phyloP scores from a whole-genome alignment of 2,113 vertebrate genomes.

The Sceloporus undulatus region DNA sequence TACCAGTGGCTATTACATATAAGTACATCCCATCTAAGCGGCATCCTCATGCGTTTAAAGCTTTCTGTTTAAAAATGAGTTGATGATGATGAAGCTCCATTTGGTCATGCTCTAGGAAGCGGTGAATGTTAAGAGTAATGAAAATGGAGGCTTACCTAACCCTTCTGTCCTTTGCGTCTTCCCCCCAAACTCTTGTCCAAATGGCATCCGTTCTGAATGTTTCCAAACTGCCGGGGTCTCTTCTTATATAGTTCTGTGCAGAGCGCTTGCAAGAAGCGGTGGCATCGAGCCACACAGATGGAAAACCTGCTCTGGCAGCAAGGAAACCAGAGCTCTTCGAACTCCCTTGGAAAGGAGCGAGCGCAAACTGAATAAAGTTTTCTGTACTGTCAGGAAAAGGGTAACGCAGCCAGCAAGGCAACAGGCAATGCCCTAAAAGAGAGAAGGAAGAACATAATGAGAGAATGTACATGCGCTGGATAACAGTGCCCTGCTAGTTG shows the following conservation, averaged over 20 bases:
- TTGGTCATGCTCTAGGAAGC: constrained; percentile 16
- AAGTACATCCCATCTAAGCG: not conserved
- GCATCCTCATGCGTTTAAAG: fast-evolving
- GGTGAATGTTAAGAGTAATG: constrained; percentile 28
- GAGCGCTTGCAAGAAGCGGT: constrained; percentile 66
- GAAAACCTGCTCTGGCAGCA: constrained; percentile 76
- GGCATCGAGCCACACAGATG: constrained; percentile 77
- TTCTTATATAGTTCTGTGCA: constrained; percentile 82
- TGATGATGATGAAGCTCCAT: not conserved
- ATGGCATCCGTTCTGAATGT: constrained; percentile 37
- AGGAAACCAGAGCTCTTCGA: constrained; percentile 69
- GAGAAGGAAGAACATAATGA: not conserved
- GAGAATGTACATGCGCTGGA: not conserved
- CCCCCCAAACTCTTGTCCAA: constrained; percentile 50
- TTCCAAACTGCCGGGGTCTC: constrained; percentile 49
- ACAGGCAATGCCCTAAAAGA: not conserved
- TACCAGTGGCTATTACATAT: constrained; percentile 31
- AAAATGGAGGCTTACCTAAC: constrained; percentile 58
- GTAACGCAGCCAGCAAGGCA: too few relatives aligned
- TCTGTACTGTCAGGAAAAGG: not conserved
- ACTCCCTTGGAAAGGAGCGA: constrained; percentile 53
- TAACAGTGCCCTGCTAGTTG: too few relatives aligned
- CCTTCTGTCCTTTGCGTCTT: constrained; percentile 51
- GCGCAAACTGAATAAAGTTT: constrained; percentile 45
- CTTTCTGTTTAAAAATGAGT: not conserved